Base-by-base conservation (phyloP, 2,113 vertebrate species). In the Perca schrenkii region DNA sequence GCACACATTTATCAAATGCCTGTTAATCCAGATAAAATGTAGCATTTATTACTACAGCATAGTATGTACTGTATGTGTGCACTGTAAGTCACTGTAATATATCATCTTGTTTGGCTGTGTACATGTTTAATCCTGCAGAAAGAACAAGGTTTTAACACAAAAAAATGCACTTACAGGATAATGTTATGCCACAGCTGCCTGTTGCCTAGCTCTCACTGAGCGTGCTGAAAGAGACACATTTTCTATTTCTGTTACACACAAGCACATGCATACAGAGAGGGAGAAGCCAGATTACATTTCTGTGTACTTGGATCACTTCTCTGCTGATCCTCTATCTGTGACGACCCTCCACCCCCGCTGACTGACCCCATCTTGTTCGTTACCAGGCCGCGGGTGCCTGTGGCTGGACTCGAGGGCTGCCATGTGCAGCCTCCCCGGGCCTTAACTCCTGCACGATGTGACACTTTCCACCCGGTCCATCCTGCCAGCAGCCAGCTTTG, bases 401-500 rank as follows among this genome's bases (percentile, higher is more conserved):
- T 56, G 66, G 80, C 74, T 12, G 61, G 73, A 80, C 83, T 87
- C 19, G 1, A 72, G 70, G 74, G 80, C 88, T 67, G 82, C 80
- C 82, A 73, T 65, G 88, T 86, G 82, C 89, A 34, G 53, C 82
- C 75, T 52, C 40, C 46, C 43, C 0, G 31, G 62, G 74, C 88
- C 68, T 79, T 68, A n/a, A 67, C 67, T 80, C 69, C 57, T 62
- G 63, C 74, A 79, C 16, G 36, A 57, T 87, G 14, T 66, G 88
- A 87, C 88, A 90, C 89, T 88, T 64, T 52, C 43, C 75, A 16
- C 68, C 65, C 3, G 1, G 22, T 58, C 53, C 28, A 40, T 69
- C 70, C 72, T 56, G 88, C 89, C 83, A 62, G 80, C 77, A 73
- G 87, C 82, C 80, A 83, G 77, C 60, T 70, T 82, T 83, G 86